Evolutionary conservation across 2,797 vertebrate species (phyloP), one percentile per base, ranked within the genome.

Genomic region (Margarornis squamiger): DNA sequence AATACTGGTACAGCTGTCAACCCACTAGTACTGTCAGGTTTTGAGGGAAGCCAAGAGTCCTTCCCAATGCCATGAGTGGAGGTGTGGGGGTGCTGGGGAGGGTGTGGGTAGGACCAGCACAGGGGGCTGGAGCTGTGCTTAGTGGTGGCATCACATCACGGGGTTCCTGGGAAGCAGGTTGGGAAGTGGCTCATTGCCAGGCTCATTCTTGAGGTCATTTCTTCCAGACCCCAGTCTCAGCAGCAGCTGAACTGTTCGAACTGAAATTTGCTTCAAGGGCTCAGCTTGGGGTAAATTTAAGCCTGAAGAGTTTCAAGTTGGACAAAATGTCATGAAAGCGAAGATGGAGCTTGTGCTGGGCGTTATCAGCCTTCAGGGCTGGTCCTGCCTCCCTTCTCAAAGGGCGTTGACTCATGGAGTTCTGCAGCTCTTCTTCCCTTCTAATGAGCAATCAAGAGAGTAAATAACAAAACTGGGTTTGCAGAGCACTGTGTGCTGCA

Each of bases 11-110:
- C 9, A 41, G 61, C 73, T 67, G 38, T 57, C 34, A 24, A 26
- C 15, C 38, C 51, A 12, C 6, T 4, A 14, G 66, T 0, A 2
- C 20, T 21, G 39, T 5, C 0, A 0, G 4, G 11, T 29, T 84
- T 58, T 5, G 2, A 5, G 2, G 4, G 70, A 41, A 85, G 32
- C 41, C 27, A 21, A 14, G 41, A 58, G 58, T 21, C 38, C 34
- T 66, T 88, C 34, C 38, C 36, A 27, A 4, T 7, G 6, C 2
- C 2, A 3, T 2, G 45, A 67, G 43, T 2, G 13, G 15, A 48
- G 67, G 21, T 1, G 4, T 63, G 72, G 49, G 41, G 48, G 18
- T 46, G 71, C 55, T 41, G 29, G 5, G 3, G 0, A 54, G 52
- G 52, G 12, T 32, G 52, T 54, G 12, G 17, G 14, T 6, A 48